Conservation (phyloP, 2,888 invertebrate genomes). For the Clanis bilineata region DNA sequence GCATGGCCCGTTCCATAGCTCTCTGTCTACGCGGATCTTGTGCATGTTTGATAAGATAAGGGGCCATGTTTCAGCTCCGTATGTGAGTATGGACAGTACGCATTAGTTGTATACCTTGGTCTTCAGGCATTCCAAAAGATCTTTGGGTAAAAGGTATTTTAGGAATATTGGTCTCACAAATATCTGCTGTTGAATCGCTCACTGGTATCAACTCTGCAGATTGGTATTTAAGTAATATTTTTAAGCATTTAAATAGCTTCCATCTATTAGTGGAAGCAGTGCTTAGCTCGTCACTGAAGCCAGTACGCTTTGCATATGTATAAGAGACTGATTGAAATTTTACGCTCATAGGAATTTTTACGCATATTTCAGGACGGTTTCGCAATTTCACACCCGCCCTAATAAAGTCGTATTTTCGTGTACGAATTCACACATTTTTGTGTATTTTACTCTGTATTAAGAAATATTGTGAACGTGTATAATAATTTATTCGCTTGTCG, state of each 20-base stretch:
- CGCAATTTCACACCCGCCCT: slow-evolving; percentile 59
- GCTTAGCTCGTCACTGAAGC: slow-evolving; percentile 19
- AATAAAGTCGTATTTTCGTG: slow-evolving; percentile 47
- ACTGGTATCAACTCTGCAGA: too few relatives aligned
- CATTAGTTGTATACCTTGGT: too few relatives aligned
- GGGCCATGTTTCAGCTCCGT: too few relatives aligned
- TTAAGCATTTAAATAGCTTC: neutral
- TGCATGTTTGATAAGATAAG: too few relatives aligned
- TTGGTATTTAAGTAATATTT: too few relatives aligned
- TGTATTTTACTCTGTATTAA: slow-evolving; percentile 31
- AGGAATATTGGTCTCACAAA: too few relatives aligned
- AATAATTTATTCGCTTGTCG: slow-evolving; percentile 19
- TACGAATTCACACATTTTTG: slow-evolving; percentile 30
- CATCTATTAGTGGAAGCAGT: slow-evolving; percentile 11
- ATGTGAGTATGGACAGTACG: too few relatives aligned
- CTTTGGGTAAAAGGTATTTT: too few relatives aligned
- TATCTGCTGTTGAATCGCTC: too few relatives aligned
- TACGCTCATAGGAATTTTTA: slow-evolving; percentile 70
- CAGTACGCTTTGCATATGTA: slow-evolving; percentile 68
- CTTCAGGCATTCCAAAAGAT: too few relatives aligned
- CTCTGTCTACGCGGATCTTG: too few relatives aligned
- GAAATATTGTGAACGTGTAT: slow-evolving; percentile 24
- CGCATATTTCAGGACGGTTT: slow-evolving; percentile 67
- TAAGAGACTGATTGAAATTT: slow-evolving; percentile 77
- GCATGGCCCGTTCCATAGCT: too few relatives aligned